Evolutionary conservation across 2,797 vertebrate species (phyloP).

Genomic region (Pseudochirops cupreus): DNA sequence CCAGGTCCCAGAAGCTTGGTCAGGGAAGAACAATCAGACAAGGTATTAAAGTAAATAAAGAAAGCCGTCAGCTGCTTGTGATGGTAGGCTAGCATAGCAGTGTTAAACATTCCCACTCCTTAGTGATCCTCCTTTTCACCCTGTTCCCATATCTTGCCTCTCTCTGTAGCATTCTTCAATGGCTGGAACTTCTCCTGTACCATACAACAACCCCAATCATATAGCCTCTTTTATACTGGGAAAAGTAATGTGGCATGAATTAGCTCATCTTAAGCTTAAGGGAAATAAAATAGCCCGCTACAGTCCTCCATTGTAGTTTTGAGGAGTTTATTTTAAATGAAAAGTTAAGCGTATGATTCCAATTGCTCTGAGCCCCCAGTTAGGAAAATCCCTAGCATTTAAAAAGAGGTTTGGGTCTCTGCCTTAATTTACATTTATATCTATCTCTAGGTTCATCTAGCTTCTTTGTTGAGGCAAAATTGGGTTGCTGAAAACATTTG

Average conservation of each 20-base stretch:
- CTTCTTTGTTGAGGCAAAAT: background rate
- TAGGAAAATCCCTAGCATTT: background rate
- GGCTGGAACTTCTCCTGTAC: background rate
- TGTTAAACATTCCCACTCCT: background rate
- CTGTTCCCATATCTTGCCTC: background rate
- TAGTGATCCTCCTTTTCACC: background rate
- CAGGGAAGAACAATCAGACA: background rate
- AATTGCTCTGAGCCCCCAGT: background rate
- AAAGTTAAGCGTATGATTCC: background rate
- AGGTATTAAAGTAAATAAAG: background rate
- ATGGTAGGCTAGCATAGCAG: background rate
- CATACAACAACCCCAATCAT: background rate
- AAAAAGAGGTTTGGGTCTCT: background rate
- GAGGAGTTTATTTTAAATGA: background rate
- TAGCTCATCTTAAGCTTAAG: background rate
- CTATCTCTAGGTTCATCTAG: background rate
- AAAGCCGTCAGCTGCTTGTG: background rate
- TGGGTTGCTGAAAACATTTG: background rate
- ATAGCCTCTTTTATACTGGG: background rate
- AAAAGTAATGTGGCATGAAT: background rate
- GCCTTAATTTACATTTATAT: background rate
- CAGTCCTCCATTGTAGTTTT: background rate
- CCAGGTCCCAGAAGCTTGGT: too few relatives aligned
- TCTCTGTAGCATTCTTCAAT: background rate
- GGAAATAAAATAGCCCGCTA: background rate